phyloP scores from a whole-genome alignment of 2,797 vertebrate genomes.

The Stomatorhinus walkeri region DNA sequence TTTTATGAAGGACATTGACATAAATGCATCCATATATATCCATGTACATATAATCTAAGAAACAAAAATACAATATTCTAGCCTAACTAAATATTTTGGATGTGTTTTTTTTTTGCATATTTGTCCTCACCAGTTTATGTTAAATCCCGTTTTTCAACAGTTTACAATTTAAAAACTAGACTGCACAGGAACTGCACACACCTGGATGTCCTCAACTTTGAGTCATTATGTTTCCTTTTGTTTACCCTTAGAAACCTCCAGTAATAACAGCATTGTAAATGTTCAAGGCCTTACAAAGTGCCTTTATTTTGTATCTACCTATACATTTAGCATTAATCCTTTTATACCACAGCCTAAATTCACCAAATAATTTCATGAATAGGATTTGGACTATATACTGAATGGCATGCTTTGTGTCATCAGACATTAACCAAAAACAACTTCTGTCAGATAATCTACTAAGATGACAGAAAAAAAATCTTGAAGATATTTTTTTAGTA shows the following conservation, averaged over 20 bases:
- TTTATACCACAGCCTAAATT: background rate
- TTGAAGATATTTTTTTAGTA: background rate
- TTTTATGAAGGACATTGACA: background rate
- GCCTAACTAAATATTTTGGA: background rate
- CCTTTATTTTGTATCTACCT: background rate
- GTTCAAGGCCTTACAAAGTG: background rate
- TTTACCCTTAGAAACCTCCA: background rate
- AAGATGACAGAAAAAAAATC: background rate
- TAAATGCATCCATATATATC: background rate
- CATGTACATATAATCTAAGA: background rate
- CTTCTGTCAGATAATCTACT: background rate
- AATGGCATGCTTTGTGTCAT: background rate
- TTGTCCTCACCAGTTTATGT: background rate
- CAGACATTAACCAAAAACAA: background rate
- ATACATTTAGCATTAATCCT: background rate
- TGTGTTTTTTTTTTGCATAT: background rate
- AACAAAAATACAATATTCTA: background rate
- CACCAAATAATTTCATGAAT: slow-evolving; percentile 7
- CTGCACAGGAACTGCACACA: background rate
- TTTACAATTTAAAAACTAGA: background rate
- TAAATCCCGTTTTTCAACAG: slow-evolving; percentile 2
- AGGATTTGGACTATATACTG: background rate
- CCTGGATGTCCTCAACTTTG: background rate
- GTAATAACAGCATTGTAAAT: background rate
- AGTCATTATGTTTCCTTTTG: background rate